Base-by-base conservation (phyloP, 2,888 invertebrate genomes). In the Alloplasta piceator region DNA sequence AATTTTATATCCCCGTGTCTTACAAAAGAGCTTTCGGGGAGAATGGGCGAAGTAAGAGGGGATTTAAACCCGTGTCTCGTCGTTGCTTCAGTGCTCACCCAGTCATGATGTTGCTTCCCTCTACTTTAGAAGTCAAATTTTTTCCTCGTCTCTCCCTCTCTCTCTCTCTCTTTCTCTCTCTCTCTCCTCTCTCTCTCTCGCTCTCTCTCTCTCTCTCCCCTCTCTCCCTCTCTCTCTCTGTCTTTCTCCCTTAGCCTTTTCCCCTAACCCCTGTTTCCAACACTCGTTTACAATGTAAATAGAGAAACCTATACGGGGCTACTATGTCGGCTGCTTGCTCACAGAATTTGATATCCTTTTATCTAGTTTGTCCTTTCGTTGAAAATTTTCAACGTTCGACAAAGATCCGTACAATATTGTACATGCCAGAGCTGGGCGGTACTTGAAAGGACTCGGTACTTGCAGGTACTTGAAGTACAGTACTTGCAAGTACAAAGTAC, bases 221-320 rank as follows among this genome's bases (percentile, higher is more conserved):
- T 55, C 46, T n/a, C 50, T 39, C 55, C 16, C 14, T n/a, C 4
- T n/a, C 41, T 16, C 43, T 39, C 39, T 43, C 16, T 5, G 39
- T 60, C 60, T 36, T 39, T 50, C 48, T 41, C n/a, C 7, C 46
- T 9, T 12, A 26, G 26, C 58, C 5, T 43, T 52, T 41, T 55
- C 26, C 10, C 10, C 50, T 43, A 7, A 9, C 43, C 39, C 56
- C 61, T 64, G 41, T 43, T 41, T 64, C 52, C 60, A 14, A 63
- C 50, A 64, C 80, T 76, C 80, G 80, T 80, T 81, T 81, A 81
- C 81, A 81, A 81, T 81, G 81, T 77, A 81, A 81, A 81, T 77
- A 78, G 70, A 68, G 80, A 52, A 74, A 77, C 64, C 71, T 71
- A 66, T 71, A 75, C 66, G 60, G 50, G 63, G 67, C 76, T 63